Conservation (phyloP, 1,140 invertebrate genomes). For the Nasonia giraulti region DNA sequence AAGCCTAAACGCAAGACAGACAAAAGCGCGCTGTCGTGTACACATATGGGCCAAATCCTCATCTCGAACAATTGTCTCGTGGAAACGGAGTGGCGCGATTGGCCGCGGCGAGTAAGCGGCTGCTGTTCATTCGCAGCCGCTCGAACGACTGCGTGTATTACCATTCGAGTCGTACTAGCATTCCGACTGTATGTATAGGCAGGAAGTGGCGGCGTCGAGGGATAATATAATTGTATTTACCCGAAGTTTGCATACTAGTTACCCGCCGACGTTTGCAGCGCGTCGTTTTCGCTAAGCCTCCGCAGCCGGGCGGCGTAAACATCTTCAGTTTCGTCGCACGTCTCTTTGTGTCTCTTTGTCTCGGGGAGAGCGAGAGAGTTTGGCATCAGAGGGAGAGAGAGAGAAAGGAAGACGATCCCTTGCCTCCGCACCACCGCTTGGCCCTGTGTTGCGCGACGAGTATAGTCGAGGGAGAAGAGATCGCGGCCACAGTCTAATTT, state of each 20-base stretch:
- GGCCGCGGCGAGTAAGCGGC: background rate
- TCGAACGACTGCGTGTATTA: background rate
- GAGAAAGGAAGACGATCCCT: background rate
- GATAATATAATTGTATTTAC: conserved; percentile 73
- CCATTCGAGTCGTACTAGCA: background rate
- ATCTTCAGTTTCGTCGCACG: conserved; percentile 64
- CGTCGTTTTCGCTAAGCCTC: background rate
- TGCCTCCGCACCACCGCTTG: background rate
- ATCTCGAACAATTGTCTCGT: too few relatives aligned
- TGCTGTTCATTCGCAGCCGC: background rate
- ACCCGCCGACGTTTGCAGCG: conserved; percentile 56
- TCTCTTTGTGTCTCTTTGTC: conserved; percentile 57
- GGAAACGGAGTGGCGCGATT: too few relatives aligned
- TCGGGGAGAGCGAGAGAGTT: background rate
- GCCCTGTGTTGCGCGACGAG: background rate
- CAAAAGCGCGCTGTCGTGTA: too few relatives aligned
- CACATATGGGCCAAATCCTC: too few relatives aligned
- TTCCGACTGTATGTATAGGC: background rate
- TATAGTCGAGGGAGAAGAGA: background rate
- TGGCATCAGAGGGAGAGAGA: background rate
- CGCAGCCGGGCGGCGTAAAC: conserved; percentile 63
- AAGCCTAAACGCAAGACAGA: too few relatives aligned
- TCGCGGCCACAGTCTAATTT: conserved; percentile 50
- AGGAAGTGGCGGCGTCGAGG: background rate
- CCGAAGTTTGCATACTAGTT: conserved; percentile 70